These are phyloP conservation scores for Verasper variegatus DNA, from an alignment of 2,113 vertebrate species.

Conservation along the genomic window DNA sequence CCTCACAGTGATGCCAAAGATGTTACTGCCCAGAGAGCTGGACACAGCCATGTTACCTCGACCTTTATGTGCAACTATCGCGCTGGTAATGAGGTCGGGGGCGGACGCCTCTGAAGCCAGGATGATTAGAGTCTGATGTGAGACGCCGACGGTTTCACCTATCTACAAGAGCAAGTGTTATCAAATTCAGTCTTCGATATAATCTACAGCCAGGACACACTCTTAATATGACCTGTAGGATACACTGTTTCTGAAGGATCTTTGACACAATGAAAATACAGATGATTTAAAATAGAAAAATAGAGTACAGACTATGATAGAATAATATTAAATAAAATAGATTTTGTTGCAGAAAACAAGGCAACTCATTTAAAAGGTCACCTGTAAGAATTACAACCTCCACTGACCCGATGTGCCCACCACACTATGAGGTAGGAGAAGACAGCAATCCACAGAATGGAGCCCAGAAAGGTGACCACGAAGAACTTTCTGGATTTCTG, in stretches of 20 bases:
- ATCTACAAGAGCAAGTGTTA: neutral
- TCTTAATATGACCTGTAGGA: neutral
- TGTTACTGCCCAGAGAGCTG: neutral
- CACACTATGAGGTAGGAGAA: constrained; percentile 99
- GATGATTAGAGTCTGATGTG: neutral
- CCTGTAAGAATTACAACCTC: neutral
- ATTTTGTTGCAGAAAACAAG: neutral
- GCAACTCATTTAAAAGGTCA: neutral
- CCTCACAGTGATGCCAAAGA: neutral
- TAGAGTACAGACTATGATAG: neutral
- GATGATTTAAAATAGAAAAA: too few species aligned
- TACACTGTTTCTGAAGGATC: neutral
- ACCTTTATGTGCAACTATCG: neutral
- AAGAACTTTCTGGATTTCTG: constrained; percentile 91
- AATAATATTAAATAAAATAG: too few species aligned
- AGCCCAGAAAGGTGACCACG: constrained; percentile 90
- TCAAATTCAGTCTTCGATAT: too few species aligned
- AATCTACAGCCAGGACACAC: neutral
- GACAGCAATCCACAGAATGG: constrained; percentile 92
- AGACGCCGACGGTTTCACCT: neutral
- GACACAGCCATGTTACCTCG: neutral
- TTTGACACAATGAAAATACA: neutral
- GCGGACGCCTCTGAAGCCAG: neutral
- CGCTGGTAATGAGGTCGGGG: neutral
- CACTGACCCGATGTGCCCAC: constrained; percentile 98